A percentile compares a stretch with the other conserved stretches of the same genome.
Evolutionary conservation across 2,888 invertebrate species (phyloP).

Genomic region (Scaptomyza flava): DNA sequence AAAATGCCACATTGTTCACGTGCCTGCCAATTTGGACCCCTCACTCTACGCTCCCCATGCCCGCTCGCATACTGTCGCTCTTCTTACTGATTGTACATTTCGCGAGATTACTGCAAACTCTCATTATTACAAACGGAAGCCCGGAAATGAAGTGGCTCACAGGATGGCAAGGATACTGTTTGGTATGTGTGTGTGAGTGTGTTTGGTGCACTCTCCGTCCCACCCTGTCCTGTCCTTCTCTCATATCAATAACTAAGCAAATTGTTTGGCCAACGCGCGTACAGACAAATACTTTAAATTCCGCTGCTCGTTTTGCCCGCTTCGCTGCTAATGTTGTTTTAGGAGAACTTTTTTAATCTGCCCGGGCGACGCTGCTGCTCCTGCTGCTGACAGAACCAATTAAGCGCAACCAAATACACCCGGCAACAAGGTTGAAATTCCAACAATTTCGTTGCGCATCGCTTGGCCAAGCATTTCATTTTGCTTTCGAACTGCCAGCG

Average conservation of each 20-base stretch:
- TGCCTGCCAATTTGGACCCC: constrained; percentile 47
- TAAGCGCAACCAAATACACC: constrained; percentile 76
- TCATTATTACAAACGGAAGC: constrained; percentile 79
- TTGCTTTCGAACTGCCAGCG: constrained; percentile 45
- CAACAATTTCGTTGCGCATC: constrained; percentile 75
- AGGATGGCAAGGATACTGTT: constrained; percentile 48
- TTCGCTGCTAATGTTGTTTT: constrained; percentile 74
- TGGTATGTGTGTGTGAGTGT: neutral
- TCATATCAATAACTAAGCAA: constrained; percentile 79
- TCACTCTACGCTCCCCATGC: neutral
- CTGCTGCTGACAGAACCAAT: constrained; percentile 78
- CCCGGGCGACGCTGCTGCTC: constrained; percentile 37
- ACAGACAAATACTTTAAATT: constrained; percentile 74
- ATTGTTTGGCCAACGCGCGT: constrained; percentile 71
- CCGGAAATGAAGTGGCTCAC: constrained; percentile 78
- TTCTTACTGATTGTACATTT: constrained; percentile 66
- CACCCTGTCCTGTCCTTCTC: neutral
- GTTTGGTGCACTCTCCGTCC: neutral
- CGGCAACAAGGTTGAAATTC: constrained; percentile 76
- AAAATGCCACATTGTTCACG: constrained; percentile 75
- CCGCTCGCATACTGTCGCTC: neutral
- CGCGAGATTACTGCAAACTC: constrained; percentile 77
- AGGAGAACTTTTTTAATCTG: constrained; percentile 79
- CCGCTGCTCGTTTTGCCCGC: constrained; percentile 38
- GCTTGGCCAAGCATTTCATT: constrained; percentile 62